A percentile compares a stretch with the other conserved stretches of the same genome.
phyloP scores from a whole-genome alignment of 2,113 vertebrate genomes.

The Ciconia stormi region DNA sequence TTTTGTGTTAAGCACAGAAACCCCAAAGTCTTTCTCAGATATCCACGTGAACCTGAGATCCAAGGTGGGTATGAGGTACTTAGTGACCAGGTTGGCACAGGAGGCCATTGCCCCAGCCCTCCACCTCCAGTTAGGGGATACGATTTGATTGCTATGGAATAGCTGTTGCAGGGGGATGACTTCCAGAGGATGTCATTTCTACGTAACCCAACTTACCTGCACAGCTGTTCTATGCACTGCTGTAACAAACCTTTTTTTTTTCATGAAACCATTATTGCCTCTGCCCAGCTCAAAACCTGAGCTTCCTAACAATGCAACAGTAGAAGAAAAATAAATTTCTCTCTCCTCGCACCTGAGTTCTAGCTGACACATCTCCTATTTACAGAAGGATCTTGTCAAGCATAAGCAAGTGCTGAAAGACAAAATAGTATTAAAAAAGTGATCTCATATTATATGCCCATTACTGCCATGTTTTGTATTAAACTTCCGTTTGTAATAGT shows the following conservation, averaged over 20 bases:
- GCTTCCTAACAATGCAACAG: neutral
- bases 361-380: neutral
- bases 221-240: neutral
- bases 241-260: neutral
- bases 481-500: neutral
- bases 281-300: neutral
- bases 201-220: fast-evolving
- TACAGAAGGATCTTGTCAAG: neutral
- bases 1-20: neutral
- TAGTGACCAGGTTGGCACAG: neutral
- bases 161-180: neutral
- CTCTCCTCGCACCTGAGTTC: neutral
- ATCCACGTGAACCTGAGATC: neutral
- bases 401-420: neutral
- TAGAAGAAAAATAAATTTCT: neutral
- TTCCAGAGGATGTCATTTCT: neutral
- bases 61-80: neutral
- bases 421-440: neutral
- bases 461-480: neutral
- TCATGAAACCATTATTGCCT: neutral
- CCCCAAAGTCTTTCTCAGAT: neutral
- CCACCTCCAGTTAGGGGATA: neutral
- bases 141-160: fast-evolving
- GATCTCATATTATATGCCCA: neutral
- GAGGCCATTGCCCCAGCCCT: neutral